Evolutionary conservation across 2,113 vertebrate genomes (phyloP).

Genomic region (Peromyscus leucopus): DNA sequence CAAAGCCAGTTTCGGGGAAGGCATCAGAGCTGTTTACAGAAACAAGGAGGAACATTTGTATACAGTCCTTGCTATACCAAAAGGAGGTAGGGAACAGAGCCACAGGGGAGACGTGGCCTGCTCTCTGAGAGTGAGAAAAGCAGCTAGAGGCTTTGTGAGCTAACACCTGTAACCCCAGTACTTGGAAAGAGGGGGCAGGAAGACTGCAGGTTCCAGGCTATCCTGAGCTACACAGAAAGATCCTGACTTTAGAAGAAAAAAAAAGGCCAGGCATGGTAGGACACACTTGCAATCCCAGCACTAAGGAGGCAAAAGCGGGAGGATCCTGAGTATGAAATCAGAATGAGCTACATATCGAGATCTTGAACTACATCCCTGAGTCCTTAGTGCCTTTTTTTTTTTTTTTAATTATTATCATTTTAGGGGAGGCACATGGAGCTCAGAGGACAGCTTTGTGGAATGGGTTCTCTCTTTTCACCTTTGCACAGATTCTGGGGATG

Average conservation of each 20-base stretch:
- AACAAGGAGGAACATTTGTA: background rate
- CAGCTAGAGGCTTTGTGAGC: background rate
- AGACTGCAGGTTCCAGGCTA: background rate
- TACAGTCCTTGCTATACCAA: background rate
- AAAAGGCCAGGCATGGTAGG: too few relatives aligned
- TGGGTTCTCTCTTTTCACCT: background rate
- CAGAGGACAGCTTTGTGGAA: background rate
- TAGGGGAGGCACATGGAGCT: background rate
- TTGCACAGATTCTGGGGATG: background rate
- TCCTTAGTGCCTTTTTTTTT: background rate
- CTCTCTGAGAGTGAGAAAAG: background rate
- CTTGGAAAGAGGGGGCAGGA: background rate
- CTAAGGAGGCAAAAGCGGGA: background rate
- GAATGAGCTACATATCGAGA: background rate
- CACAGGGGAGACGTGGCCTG: background rate
- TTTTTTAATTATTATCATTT: background rate
- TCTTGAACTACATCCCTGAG: background rate
- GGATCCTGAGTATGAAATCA: background rate
- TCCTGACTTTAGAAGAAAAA: background rate
- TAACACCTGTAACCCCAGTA: background rate
- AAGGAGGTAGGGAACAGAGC: background rate
- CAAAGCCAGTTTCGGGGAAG: background rate
- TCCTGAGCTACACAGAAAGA: background rate
- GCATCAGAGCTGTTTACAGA: background rate
- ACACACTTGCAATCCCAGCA: background rate